phyloP scores from a whole-genome alignment of 2,113 vertebrate species.

The Perca schrenkii region DNA sequence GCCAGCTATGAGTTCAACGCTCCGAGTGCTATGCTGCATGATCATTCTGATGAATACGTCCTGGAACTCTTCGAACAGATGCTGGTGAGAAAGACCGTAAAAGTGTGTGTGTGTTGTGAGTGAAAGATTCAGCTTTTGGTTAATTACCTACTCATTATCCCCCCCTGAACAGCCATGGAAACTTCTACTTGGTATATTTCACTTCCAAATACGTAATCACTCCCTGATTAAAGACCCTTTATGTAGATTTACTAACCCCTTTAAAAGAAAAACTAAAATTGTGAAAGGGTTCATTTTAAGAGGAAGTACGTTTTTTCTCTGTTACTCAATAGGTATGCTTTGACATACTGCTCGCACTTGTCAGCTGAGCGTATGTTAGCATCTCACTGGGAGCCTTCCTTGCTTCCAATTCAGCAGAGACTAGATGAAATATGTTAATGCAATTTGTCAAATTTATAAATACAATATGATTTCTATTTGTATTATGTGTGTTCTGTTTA shows the following conservation, averaged over 20 bases:
- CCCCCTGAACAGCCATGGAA: not conserved
- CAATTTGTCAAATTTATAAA: not conserved
- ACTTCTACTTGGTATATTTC: not conserved
- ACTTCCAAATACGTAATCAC: not conserved
- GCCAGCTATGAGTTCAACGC: slow-evolving; percentile 83
- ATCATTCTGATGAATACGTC: slow-evolving; percentile 87
- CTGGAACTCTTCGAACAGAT: slow-evolving; percentile 94
- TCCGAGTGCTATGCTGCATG: slow-evolving; percentile 80
- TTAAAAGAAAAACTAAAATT: not conserved
- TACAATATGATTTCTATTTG: not conserved
- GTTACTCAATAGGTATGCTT: not conserved
- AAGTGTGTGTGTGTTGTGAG: not conserved
- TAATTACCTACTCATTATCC: not conserved
- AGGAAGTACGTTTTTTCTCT: not conserved
- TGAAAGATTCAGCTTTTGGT: not conserved
- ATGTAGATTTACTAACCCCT: not conserved
- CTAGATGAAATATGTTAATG: not conserved
- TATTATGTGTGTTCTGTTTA: not conserved
- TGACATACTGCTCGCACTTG: not conserved
- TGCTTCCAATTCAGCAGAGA: not conserved
- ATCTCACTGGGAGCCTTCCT: not conserved
- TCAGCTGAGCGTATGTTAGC: not conserved
- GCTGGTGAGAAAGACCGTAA: slow-evolving; percentile 85
- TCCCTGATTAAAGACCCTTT: not conserved
- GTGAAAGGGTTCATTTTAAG: not conserved